phyloP scores from a whole-genome alignment of 2,113 vertebrate genomes.

The Nansenia antarctica region DNA sequence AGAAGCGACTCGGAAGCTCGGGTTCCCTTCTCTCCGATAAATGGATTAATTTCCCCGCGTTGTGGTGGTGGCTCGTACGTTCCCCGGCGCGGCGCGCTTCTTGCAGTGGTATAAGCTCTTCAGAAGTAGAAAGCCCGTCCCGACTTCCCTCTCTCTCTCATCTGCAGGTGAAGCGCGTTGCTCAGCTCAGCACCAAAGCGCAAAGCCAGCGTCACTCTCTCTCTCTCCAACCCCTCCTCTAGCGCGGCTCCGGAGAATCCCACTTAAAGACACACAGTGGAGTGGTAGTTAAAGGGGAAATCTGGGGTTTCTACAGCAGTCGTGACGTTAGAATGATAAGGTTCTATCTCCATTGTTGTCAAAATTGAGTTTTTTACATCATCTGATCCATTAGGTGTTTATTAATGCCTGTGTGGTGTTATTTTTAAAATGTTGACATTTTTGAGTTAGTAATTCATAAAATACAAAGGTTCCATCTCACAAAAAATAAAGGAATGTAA shows the following conservation, averaged over 20 bases:
- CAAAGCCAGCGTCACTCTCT: slow-evolving; percentile 74
- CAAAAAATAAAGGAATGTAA: too few species aligned
- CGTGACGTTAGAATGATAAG: too few species aligned
- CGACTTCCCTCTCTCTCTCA: slow-evolving; percentile 66
- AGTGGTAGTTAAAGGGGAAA: slow-evolving; percentile 24
- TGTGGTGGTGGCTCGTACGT: slow-evolving; percentile 34
- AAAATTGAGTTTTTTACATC: too few species aligned
- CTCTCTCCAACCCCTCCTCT: slow-evolving; percentile 73
- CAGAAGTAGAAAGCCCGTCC: slow-evolving; percentile 39
- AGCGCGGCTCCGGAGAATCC: slow-evolving; percentile 63
- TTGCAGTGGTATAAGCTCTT: slow-evolving; percentile 53
- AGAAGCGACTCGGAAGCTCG: slow-evolving; percentile 37
- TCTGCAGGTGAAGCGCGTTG: slow-evolving; percentile 73
- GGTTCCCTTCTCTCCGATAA: slow-evolving; percentile 40
- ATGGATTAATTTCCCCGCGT: slow-evolving; percentile 30
- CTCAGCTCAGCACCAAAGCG: slow-evolving; percentile 74
- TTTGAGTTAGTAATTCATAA: too few species aligned
- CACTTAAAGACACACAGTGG: slow-evolving; percentile 71
- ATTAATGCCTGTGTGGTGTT: too few species aligned
- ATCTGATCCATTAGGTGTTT: too few species aligned
- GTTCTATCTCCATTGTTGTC: too few species aligned
- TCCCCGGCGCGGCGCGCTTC: slow-evolving; percentile 38
- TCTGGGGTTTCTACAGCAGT: too few species aligned
- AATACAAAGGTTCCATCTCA: too few species aligned
- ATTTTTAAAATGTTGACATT: too few species aligned